Conservation (phyloP, 2,888 invertebrate genomes). For the Caenorhabditis sp. region DNA sequence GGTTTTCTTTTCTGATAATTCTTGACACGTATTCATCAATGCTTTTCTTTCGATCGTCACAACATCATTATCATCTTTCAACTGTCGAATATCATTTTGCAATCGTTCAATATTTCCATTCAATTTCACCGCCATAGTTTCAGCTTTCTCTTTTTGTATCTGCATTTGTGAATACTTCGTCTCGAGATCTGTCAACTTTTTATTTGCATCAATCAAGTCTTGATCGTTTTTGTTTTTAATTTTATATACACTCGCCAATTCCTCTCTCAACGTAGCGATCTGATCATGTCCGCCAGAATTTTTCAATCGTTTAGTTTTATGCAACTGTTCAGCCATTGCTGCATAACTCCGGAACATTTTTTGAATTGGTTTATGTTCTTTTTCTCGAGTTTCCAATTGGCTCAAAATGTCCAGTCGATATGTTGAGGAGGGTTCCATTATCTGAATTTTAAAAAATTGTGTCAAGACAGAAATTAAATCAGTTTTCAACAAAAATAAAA, state of each 20-base stretch:
- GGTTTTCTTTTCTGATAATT: slow-evolving; percentile 78
- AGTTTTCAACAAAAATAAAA: too few species aligned
- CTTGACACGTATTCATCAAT: slow-evolving; percentile 11
- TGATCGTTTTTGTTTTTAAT: slow-evolving; percentile 62
- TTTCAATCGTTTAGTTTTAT: background rate
- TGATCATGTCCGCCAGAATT: background rate
- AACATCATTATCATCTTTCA: slow-evolving; percentile 12
- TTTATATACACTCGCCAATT: slow-evolving; percentile 39
- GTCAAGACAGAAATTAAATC: background rate
- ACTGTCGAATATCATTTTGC: slow-evolving; percentile 11
- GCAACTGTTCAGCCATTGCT: slow-evolving; percentile 19
- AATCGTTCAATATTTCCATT: slow-evolving; percentile 7
- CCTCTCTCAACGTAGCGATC: background rate
- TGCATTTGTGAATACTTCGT: background rate
- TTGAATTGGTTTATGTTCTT: slow-evolving; percentile 13
- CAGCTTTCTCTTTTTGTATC: slow-evolving; percentile 16
- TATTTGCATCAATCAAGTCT: slow-evolving; percentile 40
- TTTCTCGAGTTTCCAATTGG: slow-evolving; percentile 17
- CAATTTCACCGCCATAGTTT: slow-evolving; percentile 10
- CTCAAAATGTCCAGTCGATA: slow-evolving; percentile 11
- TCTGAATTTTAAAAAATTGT: background rate
- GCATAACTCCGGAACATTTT: slow-evolving; percentile 23
- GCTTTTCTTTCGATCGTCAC: slow-evolving; percentile 24
- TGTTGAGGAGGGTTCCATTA: background rate
- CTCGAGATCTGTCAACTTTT: slow-evolving; percentile 30